phyloP scores from a whole-genome alignment of 2,888 invertebrate genomes.

The Thera obeliscata region DNA sequence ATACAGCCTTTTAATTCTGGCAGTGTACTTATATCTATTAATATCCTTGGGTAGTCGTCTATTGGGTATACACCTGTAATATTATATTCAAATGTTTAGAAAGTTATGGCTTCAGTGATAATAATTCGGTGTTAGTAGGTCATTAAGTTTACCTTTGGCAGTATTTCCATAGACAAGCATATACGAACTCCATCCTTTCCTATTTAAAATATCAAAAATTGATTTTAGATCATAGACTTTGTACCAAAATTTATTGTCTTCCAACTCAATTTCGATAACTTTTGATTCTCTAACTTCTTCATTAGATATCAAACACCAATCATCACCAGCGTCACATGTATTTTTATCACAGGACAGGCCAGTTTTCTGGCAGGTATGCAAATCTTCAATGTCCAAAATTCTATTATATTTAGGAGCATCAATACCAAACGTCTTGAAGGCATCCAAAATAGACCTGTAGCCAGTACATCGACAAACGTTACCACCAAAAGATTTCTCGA shows the following conservation, averaged over 20 bases:
- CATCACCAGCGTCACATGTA: conserved; percentile 38
- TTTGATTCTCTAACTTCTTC: conserved; percentile 42
- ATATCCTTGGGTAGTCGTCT: conserved; percentile 62
- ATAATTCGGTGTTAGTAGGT: neutral
- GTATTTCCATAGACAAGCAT: conserved; percentile 89
- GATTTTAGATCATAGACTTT: conserved; percentile 72
- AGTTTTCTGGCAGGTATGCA: conserved; percentile 48
- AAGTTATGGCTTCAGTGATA: no score
- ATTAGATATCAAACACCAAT: conserved; percentile 58
- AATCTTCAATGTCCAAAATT: conserved; percentile 60
- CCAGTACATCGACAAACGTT: conserved; percentile 91
- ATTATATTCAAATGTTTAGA: neutral
- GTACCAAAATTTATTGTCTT: conserved; percentile 80
- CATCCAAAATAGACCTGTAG: conserved; percentile 86
- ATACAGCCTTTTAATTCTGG: conserved; percentile 77
- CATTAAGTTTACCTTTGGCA: conserved; percentile 80
- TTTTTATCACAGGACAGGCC: conserved; percentile 41
- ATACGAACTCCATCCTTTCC: conserved; percentile 69
- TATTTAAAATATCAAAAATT: conserved; percentile 70
- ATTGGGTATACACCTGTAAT: conserved; percentile 69
- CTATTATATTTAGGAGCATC: conserved; percentile 61
- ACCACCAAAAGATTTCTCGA: conserved; percentile 88
- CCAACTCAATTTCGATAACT: conserved; percentile 52
- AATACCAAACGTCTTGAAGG: conserved; percentile 85
- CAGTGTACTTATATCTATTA: conserved; percentile 86